Conservation (phyloP, 37 sponge, comb jelly and placozoan genomes). For the Beroe forskalii region DNA sequence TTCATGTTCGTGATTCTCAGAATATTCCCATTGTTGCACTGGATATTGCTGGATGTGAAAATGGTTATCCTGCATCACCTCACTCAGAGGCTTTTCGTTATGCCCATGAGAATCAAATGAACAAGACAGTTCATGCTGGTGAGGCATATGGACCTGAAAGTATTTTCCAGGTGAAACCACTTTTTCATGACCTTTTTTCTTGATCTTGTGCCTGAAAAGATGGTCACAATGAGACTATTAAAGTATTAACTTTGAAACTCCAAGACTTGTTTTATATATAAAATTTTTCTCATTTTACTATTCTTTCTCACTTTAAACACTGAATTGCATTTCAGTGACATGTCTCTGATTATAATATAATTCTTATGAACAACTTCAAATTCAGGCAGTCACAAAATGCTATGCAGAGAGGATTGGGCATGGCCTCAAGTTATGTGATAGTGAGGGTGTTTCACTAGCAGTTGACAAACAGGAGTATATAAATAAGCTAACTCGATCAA, state of each 20-base stretch:
- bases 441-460: background rate
- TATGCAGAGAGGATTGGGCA: slow-evolving; percentile 60
- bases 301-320: too few species aligned
- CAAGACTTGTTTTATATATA: too few species aligned
- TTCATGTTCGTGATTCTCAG: slow-evolving; percentile 17
- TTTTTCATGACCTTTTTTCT: too few species aligned
- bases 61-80: background rate
- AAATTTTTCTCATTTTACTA: too few species aligned
- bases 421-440: slow-evolving; percentile 17
- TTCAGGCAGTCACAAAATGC: slow-evolving; percentile 19
- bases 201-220: too few species aligned
- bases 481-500: background rate
- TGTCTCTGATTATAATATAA: too few species aligned
- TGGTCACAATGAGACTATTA: too few species aligned
- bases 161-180: slow-evolving; percentile 50
- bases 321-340: too few species aligned
- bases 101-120: slow-evolving; percentile 59
- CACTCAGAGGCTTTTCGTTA: slow-evolving; percentile 54
- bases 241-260: too few species aligned
- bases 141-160: slow-evolving; percentile 59
- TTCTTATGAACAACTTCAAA: too few species aligned
- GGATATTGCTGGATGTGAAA: slow-evolving; percentile 55
- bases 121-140: slow-evolving; percentile 57
- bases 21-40: slow-evolving; percentile 50
- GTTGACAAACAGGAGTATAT: slow-evolving; percentile 17